phyloP scores from a whole-genome alignment of 1,140 invertebrate species.

The Phocides pigmalion region DNA sequence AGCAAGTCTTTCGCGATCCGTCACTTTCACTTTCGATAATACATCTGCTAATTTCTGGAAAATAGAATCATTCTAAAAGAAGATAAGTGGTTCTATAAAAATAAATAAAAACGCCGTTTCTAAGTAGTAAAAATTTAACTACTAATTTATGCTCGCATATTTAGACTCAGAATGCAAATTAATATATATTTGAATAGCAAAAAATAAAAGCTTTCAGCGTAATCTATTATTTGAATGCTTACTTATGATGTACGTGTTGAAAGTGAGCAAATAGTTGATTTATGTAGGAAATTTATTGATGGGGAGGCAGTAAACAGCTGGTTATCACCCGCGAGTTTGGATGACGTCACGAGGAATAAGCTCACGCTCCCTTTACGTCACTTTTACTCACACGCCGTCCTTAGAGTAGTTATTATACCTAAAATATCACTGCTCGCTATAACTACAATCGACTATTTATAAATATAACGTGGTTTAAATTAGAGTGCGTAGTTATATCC shows the following conservation, averaged over 20 bases:
- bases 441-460: too few relatives aligned
- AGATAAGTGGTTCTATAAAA: constrained; percentile 45
- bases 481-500: too few relatives aligned
- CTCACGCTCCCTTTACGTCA: constrained; percentile 58
- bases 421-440: neutral
- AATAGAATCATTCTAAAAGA: constrained; percentile 15
- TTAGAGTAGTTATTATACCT: constrained; percentile 9
- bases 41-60: constrained; percentile 20
- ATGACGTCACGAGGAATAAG: constrained; percentile 62
- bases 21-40: constrained; percentile 50
- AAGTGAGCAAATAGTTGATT: constrained; percentile 14
- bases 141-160: constrained; percentile 35
- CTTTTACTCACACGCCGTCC: constrained; percentile 42
- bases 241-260: constrained; percentile 3
- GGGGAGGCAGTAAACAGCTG: constrained; percentile 36
- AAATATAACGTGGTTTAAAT: too few relatives aligned
- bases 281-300: constrained; percentile 40
- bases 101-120: neutral
- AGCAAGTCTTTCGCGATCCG: constrained; percentile 1
- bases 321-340: constrained; percentile 60
- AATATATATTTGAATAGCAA: constrained; percentile 28
- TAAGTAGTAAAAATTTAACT: neutral
- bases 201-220: constrained; percentile 7
- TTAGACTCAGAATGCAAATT: constrained; percentile 37
- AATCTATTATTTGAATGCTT: constrained; percentile 3